Evolutionary conservation across 1,140 invertebrate genomes (phyloP).

Genomic region (Theocolax elegans): DNA sequence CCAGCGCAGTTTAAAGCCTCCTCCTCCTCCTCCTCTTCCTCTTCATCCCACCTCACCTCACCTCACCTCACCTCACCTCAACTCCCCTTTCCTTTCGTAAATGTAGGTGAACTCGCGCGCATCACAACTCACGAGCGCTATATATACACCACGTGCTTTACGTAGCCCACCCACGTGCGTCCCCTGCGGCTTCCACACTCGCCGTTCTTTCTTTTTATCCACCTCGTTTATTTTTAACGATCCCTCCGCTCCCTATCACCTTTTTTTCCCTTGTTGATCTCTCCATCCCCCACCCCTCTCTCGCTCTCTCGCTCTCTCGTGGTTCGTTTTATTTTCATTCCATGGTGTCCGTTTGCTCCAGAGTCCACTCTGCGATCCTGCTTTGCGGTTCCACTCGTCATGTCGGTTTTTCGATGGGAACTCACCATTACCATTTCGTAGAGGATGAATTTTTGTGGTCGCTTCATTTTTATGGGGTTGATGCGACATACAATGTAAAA

Average conservation of each 20-base stretch:
- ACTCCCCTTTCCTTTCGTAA: slow-evolving; percentile 15
- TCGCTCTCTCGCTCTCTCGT: no score
- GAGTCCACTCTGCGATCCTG: no score
- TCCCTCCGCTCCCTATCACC: not conserved
- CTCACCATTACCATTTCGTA: no score
- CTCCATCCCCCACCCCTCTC: slow-evolving; percentile 6
- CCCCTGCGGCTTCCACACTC: slow-evolving; percentile 1
- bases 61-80: not conserved
- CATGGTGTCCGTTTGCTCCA: no score
- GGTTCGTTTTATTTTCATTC: no score
- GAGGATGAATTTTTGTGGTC: no score
- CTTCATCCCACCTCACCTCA: not conserved
- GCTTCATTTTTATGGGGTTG: no score
- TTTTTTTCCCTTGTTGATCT: slow-evolving; percentile 3
- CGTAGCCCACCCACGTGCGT: slow-evolving; percentile 15
- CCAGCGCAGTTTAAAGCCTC: slow-evolving; percentile 42
- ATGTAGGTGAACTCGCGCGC: slow-evolving; percentile 48
- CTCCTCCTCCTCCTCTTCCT: not conserved
- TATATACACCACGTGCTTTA: slow-evolving; percentile 3
- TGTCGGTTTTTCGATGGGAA: no score
- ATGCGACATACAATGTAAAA: no score
- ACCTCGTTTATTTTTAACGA: not conserved
- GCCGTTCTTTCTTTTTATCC: not conserved
- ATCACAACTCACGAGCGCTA: not conserved
- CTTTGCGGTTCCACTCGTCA: no score